These are phyloP conservation scores for Galleria mellonella DNA, from an alignment of 1,140 invertebrate species.

Conservation along the genomic window DNA sequence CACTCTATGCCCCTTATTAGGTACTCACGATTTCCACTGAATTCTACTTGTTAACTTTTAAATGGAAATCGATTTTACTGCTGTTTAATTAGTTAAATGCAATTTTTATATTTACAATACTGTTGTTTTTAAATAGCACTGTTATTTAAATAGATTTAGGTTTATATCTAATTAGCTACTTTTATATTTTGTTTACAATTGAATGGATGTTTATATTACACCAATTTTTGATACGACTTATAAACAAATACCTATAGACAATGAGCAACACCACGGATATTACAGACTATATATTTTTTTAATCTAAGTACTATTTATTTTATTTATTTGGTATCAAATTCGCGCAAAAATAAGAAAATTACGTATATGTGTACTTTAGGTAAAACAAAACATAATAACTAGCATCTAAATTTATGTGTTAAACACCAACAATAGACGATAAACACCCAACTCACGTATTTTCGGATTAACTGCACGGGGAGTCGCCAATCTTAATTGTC, in stretches of 20 bases:
- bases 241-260: too few relatives aligned
- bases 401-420: slow-evolving; percentile 4
- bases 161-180: not conserved
- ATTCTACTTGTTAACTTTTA: slow-evolving; percentile 65
- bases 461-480: slow-evolving; percentile 61
- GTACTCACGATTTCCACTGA: slow-evolving; percentile 54
- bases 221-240: too few relatives aligned
- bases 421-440: slow-evolving; percentile 55
- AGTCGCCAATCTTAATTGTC: slow-evolving; percentile 63
- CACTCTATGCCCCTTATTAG: slow-evolving; percentile 68
- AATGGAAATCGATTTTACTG: slow-evolving; percentile 14
- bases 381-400: slow-evolving; percentile 30
- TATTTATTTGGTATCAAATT: too few relatives aligned
- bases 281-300: too few relatives aligned
- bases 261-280: too few relatives aligned
- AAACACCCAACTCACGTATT: slow-evolving; percentile 64
- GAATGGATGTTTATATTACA: too few relatives aligned
- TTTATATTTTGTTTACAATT: too few relatives aligned
- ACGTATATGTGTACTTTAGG: too few relatives aligned
- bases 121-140: not conserved
- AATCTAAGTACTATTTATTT: too few relatives aligned
- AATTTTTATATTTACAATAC: not conserved
- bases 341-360: too few relatives aligned
- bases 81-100: slow-evolving; percentile 2
- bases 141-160: not conserved